Base-by-base conservation (phyloP, 2,113 vertebrate species). In the Plestiodon gilberti region DNA sequence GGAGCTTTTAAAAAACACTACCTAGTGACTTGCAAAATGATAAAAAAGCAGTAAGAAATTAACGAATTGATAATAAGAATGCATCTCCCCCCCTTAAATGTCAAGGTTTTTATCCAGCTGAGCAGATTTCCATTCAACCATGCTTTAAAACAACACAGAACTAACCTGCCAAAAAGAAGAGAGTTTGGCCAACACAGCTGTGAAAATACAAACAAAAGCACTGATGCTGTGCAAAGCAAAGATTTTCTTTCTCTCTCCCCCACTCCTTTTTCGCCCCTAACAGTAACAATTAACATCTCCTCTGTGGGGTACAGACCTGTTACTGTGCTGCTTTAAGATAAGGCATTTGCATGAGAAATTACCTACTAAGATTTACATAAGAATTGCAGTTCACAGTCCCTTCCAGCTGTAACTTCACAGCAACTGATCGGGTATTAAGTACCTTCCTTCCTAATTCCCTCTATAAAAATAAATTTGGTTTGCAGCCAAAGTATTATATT, bases 341-440 rank as follows among this genome's bases (percentile, higher is more conserved):
- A 85, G 78, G 85, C 89, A 95, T 96, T 95, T 96, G 93, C 96
- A 96, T 96, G 94, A 95, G 90, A 92, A 96, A 96, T 96, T 95
- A 95, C 82, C 87, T 94, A 87, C 91, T 87, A 87, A 87, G 88
- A 96, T 96, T 95, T 96, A 84, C 95, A 96, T 96, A 91, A 92
- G 91, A 97, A 96, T 96, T 82, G 81, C 67, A 0, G 0, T 70
- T 89, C 91, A 91, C 91, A 94, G 90, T 90, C 91, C 90, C 80
- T 93, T 74, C 74, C 90, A 74, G 85, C 93, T 93, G 94, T 85
- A 95, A 92, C 70, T 89, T 94, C 92, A 83, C 89, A 91, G 88
- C 87, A 95, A 87, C 64, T 93, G 91, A 94, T 94, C 93, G 94
- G 94, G 95, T 95, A 95, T 95, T 96, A 96, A 96, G 91, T 95